These are phyloP conservation scores for Ecdyonurus torrentis DNA, from an alignment of 2,888 invertebrate species.

Conservation along the genomic window DNA sequence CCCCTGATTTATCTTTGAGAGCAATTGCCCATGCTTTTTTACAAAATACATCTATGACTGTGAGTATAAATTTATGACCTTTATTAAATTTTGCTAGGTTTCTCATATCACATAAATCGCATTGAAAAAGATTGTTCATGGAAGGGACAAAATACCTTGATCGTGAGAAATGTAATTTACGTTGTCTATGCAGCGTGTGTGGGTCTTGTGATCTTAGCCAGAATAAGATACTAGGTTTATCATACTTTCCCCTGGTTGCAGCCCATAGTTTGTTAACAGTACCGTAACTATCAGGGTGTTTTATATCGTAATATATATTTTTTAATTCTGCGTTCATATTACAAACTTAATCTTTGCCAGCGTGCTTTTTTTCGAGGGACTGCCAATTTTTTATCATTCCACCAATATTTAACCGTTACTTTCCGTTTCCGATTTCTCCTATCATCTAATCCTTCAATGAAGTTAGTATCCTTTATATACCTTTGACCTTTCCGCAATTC, in stretches of 20 bases:
- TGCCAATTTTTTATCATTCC: background rate
- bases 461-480: too few species aligned
- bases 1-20: background rate
- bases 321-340: background rate
- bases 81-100: background rate
- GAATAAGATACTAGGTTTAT: background rate
- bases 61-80: background rate
- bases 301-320: background rate
- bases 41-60: conserved; percentile 1
- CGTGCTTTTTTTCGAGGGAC: background rate
- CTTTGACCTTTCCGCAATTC: too few species aligned
- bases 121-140: conserved; percentile 1
- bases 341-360: background rate
- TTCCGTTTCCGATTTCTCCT: background rate
- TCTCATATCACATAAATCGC: background rate
- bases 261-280: background rate
- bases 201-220: conserved; percentile 13
- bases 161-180: background rate
- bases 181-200: conserved; percentile 9
- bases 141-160: background rate
- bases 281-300: conserved; percentile 1
- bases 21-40: background rate
- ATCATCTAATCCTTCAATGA: too few species aligned
- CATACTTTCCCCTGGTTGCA: background rate
- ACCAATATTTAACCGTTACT: background rate